Evolutionary conservation across 1,140 invertebrate species (phyloP).

Genomic region (Euschistus heros): DNA sequence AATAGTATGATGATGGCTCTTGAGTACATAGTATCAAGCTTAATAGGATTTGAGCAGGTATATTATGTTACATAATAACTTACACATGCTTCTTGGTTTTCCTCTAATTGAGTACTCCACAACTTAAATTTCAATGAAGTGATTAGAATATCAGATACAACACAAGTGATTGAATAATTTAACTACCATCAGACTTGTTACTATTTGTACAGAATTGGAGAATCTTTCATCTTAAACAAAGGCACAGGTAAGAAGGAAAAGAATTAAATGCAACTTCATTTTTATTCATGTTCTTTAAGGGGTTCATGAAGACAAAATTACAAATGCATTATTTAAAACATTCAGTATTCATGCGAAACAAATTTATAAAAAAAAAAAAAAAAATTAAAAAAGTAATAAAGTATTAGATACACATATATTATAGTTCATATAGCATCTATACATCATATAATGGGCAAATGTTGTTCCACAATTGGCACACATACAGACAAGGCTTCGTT

Average conservation of each 20-base stretch:
- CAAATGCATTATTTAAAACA: conserved; percentile 24
- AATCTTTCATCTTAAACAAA: not conserved
- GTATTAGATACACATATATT: conserved; percentile 9
- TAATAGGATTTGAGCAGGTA: no score
- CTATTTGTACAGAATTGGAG: no score
- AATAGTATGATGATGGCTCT: no score
- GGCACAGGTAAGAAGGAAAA: conserved; percentile 17
- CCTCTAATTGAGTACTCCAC: no score
- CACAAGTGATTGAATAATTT: no score
- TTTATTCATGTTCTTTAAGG: conserved; percentile 27
- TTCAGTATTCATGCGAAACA: conserved; percentile 11
- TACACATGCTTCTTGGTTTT: no score
- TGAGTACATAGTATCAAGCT: no score
- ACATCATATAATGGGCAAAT: conserved; percentile 22
- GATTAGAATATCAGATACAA: no score
- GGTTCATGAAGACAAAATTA: conserved; percentile 23
- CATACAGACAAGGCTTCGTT: conserved; percentile 22
- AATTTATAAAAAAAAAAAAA: conserved; percentile 23
- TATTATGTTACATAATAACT: no score
- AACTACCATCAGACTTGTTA: no score
- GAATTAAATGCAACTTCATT: conserved; percentile 30
- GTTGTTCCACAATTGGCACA: conserved; percentile 28
- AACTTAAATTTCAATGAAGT: no score
- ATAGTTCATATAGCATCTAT: conserved; percentile 20
- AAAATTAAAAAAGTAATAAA: conserved; percentile 9